Evolutionary conservation across 2,888 invertebrate species (phyloP), one percentile per base, ranked within the genome.

Genomic region (Prenolepis imparis): DNA sequence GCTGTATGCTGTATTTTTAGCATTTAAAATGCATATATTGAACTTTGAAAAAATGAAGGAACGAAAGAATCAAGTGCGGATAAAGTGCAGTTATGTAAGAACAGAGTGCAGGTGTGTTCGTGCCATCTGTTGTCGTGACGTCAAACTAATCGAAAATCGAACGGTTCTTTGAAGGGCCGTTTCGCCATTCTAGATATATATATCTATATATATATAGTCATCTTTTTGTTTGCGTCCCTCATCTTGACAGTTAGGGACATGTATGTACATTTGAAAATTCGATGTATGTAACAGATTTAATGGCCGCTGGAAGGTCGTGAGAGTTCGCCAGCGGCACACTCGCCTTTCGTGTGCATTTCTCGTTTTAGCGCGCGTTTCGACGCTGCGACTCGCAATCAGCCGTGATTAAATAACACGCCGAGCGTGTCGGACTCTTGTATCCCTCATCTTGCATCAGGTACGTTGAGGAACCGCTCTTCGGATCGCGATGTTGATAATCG

Each of bases 211-310:
- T 80, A 80, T 88, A 68, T 59, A 82, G 84, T 67, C 82, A 82
- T 64, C 86, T 88, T 91, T 92, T 91, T 90, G 90, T 92, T 91
- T 91, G 87, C 85, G 81, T 90, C 82, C 83, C 85, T 78, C 28
- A 28, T 28, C 88, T 92, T 92, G 91, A 93, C 92, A 92, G 93
- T 93, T 93, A 88, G 82, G 82, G 87, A 75, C 85, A 87, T 86
- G 85, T 88, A 87, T 86, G 85, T 88, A 89, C 91, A 90, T 93
- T 93, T 92, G 92, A 93, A 93, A 93, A 92, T 92, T 88, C 85
- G 90, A 21, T 8, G 48, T 41, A 87, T 87, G 88, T 82, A 86
- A 89, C 82, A 81, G 86, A 88, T 73, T 86, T 83, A 92, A 92
- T 91, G 88, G 91, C 90, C 83, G 89, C 87, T 85, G 84, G 85